Percentiles rank a stretch among this genome's conserved stretches.
These are phyloP conservation scores for Strix occidentalis DNA, from an alignment of 2,797 vertebrate species.

Conservation along the genomic window DNA sequence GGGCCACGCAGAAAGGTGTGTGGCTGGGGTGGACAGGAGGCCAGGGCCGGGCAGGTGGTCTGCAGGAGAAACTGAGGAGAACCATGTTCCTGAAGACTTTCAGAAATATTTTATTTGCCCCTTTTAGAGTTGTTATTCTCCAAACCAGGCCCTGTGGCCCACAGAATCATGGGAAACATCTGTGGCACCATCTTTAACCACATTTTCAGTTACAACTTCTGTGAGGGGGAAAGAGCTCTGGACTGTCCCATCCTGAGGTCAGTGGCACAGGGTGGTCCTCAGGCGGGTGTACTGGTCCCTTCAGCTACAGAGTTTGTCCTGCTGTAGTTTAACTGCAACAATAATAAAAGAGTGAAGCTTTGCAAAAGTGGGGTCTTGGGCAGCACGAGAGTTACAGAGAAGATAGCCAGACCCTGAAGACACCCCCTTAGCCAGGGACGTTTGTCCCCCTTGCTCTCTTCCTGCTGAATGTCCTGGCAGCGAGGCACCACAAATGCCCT, in stretches of 20 bases:
- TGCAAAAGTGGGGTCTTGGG: background rate
- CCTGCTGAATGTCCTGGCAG: background rate
- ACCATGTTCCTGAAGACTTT: background rate
- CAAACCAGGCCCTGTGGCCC: background rate
- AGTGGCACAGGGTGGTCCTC: background rate
- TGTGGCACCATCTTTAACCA: background rate
- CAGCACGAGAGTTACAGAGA: background rate
- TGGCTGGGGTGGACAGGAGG: background rate
- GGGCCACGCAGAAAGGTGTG: fast-evolving
- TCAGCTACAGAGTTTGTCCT: background rate
- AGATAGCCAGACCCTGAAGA: background rate
- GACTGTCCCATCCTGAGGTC: fast-evolving
- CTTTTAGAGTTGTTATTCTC: background rate
- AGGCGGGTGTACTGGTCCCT: fast-evolving
- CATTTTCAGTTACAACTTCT: background rate
- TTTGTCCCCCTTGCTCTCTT: background rate
- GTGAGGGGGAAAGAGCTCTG: background rate
- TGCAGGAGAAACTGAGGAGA: background rate
- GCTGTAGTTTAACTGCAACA: background rate
- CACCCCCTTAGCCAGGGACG: too few relatives aligned
- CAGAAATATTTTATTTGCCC: background rate
- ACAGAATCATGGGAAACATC: background rate
- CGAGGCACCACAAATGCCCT: background rate
- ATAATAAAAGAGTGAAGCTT: background rate
- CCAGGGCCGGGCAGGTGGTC: background rate